Evolutionary conservation across 2,888 invertebrate species (phyloP), one percentile per base, ranked within the genome.

Genomic region (Melieria picta): DNA sequence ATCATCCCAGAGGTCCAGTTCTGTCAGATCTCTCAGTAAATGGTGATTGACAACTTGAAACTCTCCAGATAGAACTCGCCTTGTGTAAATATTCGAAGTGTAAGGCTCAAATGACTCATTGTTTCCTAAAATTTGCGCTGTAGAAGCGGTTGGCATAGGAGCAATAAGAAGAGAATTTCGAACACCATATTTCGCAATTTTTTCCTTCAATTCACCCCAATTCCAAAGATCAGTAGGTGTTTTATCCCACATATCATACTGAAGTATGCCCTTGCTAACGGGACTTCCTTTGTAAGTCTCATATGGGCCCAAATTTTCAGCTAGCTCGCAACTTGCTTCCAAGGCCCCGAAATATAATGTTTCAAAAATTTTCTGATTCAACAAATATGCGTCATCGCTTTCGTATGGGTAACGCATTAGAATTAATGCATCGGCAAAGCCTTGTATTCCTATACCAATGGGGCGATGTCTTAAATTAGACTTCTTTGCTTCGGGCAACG

Each of bases 81-180:
- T 89, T 30, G 94, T 93, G 87, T 99, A 99, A 79, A 99, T 96
- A 84, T 99, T 99, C 50, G 96, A 97, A 0, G 98, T 99, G 86
- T 98, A 99, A 0, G 99, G 96, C 87, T 99, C 99, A 82, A 98
- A 94, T 0, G 98, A 96, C 87, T 99, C 99, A 85, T 99, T 99
- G 85, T 99, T 99, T 16, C 99, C 99, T 60, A 99, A 90, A 82
- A 99, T 99, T 88, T 99, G 99, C 4, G 99, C 99, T 0, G 99
- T 99, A 1, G 98, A 98, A 7, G 99, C 98, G 5, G 99, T 99
- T 0, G 99, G 99, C 99, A 99, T 99, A 0, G 98, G 98, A 0
- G 99, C 98, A 75, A 99, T 79, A 30, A 99, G 88, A 46, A 98
- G 88, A 3, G 98, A 98, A 88, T 99, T 99, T 71, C 99, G 89